Evolutionary conservation across 2,888 invertebrate species (phyloP).

Genomic region (Nineta flava): DNA sequence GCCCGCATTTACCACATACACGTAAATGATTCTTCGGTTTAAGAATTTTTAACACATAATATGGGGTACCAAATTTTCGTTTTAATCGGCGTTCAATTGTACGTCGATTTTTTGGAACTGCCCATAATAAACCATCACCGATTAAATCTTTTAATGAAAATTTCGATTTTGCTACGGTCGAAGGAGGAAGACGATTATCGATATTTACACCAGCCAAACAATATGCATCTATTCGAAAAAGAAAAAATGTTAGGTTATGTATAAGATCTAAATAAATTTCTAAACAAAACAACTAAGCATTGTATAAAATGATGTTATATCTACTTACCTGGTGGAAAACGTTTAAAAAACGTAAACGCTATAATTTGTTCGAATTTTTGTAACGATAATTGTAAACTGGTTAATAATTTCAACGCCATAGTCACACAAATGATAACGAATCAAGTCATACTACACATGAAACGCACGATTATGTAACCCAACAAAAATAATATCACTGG

Average conservation of each 20-base stretch:
- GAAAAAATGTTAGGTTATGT: slow-evolving; percentile 2
- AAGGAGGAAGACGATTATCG: neutral
- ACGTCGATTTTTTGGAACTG: slow-evolving; percentile 64
- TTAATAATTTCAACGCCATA: neutral
- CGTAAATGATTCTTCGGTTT: slow-evolving; percentile 56
- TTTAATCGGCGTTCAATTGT: slow-evolving; percentile 56
- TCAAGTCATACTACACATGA: neutral
- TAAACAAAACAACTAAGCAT: neutral
- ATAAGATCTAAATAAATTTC: neutral
- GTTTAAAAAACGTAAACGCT: slow-evolving; percentile 22
- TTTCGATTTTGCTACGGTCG: slow-evolving; percentile 10
- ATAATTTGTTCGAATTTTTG: slow-evolving; percentile 28
- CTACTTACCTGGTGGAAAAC: slow-evolving; percentile 31
- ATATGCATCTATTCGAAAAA: slow-evolving; percentile 7
- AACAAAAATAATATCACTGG: neutral
- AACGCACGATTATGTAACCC: neutral
- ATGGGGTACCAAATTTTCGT: slow-evolving; percentile 53
- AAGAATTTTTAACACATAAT: slow-evolving; percentile 52
- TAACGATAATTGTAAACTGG: slow-evolving; percentile 13
- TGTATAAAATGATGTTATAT: too few species aligned
- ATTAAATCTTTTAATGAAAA: slow-evolving; percentile 47
- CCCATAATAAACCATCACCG: slow-evolving; percentile 63
- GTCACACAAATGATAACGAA: neutral
- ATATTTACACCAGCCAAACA: slow-evolving; percentile 3
- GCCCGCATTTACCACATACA: slow-evolving; percentile 69